phyloP scores from a whole-genome alignment of 92 coral and sea anemone species.

The Epizoanthus illoricatus region DNA sequence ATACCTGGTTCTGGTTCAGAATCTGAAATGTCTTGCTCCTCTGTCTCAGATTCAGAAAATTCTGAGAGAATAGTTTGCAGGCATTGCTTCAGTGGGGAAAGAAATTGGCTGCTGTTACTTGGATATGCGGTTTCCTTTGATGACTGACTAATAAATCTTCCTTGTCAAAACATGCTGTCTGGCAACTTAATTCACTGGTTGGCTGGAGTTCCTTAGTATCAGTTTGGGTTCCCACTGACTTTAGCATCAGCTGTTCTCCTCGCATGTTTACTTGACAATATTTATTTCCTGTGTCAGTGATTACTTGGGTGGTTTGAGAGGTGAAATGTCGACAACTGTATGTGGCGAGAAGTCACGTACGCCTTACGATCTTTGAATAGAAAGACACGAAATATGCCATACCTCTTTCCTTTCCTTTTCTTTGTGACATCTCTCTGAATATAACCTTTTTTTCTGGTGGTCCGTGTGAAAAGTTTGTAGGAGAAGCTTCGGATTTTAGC shows the following conservation, averaged over 20 bases:
- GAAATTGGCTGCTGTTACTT: neutral
- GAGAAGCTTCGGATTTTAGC: conserved; percentile 25
- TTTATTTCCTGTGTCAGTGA: neutral
- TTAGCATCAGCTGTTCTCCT: neutral
- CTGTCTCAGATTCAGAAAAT: conserved; percentile 22
- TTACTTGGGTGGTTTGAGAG: neutral
- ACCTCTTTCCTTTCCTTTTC: conserved; percentile 36
- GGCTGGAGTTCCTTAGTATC: neutral
- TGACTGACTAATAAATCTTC: neutral
- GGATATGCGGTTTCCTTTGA: conserved; percentile 4
- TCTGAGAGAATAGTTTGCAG: neutral
- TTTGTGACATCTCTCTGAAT: conserved; percentile 21
- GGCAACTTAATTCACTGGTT: neutral
- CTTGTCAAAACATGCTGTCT: neutral
- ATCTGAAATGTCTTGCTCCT: neutral
- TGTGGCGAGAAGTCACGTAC: too few relatives aligned
- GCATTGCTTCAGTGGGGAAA: conserved; percentile 21
- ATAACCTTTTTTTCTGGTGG: conserved; percentile 26
- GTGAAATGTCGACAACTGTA: too few relatives aligned
- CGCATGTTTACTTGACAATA: conserved; percentile 22
- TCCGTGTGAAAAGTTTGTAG: conserved; percentile 16
- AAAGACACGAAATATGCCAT: neutral
- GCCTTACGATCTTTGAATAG: too few relatives aligned
- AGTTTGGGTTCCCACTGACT: conserved; percentile 26
- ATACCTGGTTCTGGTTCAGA: neutral